These are phyloP conservation scores for Drosophila greeni DNA, from an alignment of 2,888 invertebrate genomes.

Conservation along the genomic window DNA sequence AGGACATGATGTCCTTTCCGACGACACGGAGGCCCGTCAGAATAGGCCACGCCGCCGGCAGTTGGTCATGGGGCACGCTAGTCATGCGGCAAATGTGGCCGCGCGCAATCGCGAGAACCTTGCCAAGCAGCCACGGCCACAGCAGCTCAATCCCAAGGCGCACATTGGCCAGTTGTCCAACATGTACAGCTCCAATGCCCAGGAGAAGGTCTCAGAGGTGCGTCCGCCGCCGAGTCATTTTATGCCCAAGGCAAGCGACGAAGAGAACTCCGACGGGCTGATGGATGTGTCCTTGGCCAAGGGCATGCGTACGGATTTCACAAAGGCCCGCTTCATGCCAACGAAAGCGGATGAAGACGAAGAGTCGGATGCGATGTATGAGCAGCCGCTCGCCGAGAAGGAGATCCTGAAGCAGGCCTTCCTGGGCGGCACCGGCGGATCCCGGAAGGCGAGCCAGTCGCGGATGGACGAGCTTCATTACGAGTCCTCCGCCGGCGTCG, in stretches of 20 bases:
- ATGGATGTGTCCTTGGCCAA: constrained; percentile 26
- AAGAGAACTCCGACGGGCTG: neutral
- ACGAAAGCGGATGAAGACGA: neutral
- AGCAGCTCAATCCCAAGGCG: neutral
- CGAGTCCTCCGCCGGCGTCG: constrained; percentile 1
- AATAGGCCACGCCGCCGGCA: constrained; percentile 14
- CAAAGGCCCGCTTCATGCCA: neutral
- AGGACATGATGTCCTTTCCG: neutral
- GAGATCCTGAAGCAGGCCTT: constrained; percentile 17
- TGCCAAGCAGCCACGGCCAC: neutral
- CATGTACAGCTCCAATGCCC: constrained; percentile 1
- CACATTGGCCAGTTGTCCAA: neutral
- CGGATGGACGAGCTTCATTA: constrained; percentile 33
- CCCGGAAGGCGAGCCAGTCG: neutral
- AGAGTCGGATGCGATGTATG: neutral
- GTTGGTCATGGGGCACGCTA: neutral
- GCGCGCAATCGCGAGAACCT: constrained; percentile 1
- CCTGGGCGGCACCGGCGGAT: neutral
- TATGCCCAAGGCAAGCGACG: neutral
- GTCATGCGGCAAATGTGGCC: neutral
- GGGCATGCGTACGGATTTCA: neutral
- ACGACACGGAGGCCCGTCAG: constrained; percentile 2
- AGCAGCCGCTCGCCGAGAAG: constrained; percentile 23
- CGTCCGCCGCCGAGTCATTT: constrained; percentile 1
- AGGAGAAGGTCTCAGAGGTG: neutral